Evolutionary conservation across 1,140 invertebrate genomes (phyloP).

Genomic region (Penaeus indicus): DNA sequence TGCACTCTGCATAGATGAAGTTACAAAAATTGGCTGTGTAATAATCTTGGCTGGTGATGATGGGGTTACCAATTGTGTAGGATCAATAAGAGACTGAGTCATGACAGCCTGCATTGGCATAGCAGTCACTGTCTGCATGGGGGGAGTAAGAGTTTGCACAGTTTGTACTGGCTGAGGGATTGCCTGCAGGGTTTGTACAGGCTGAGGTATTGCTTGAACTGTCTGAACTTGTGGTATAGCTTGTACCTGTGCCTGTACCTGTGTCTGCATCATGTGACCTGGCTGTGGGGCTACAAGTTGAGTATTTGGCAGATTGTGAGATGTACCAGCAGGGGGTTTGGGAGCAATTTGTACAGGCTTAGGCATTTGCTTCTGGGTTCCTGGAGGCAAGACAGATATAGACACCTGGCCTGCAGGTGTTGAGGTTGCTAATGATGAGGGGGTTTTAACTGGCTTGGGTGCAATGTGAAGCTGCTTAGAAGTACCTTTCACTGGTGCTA

Average conservation of each 20-base stretch:
- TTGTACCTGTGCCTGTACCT: conserved; percentile 55
- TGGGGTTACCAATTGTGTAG: conserved; percentile 48
- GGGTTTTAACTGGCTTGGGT: conserved; percentile 58
- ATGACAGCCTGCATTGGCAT: conserved; percentile 56
- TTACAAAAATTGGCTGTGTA: conserved; percentile 59
- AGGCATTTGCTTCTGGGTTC: conserved; percentile 45
- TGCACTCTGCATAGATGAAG: conserved; percentile 55
- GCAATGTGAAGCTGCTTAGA: conserved; percentile 65
- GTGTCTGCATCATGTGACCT: conserved; percentile 59
- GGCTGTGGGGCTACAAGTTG: conserved; percentile 51
- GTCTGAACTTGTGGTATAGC: conserved; percentile 43
- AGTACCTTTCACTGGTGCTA: conserved; percentile 35
- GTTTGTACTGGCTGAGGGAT: conserved; percentile 60
- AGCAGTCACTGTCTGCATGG: conserved; percentile 51
- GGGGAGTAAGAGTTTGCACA: conserved; percentile 45
- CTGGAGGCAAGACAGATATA: conserved; percentile 44
- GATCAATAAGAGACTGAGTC: conserved; percentile 48
- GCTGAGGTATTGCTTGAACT: conserved; percentile 42
- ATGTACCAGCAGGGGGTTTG: conserved; percentile 53
- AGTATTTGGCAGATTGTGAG: conserved; percentile 47
- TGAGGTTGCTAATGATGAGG: conserved; percentile 21
- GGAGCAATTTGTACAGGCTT: conserved; percentile 66
- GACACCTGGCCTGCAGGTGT: conserved; percentile 38
- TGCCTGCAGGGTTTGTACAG: conserved; percentile 59
- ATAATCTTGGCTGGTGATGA: conserved; percentile 61